Evolutionary conservation across 2,113 vertebrate genomes (phyloP), one percentile per base, ranked within the genome.

Genomic region (Aphelocoma coerulescens): DNA sequence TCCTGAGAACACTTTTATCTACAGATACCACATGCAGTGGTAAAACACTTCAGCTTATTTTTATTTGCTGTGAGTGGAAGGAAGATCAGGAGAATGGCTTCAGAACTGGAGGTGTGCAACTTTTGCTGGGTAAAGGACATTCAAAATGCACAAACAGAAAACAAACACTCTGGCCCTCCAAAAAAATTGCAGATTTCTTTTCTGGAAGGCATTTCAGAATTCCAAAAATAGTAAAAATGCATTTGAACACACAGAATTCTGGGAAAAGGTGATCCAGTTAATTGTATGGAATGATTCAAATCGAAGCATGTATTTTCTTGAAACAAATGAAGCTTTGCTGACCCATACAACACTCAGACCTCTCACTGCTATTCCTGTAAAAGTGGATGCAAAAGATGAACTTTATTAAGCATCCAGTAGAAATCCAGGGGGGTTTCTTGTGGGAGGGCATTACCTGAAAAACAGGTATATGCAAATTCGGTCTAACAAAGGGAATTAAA

Each of bases 401-500:
- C 7, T 61, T 65, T 26, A 9, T 51, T 32, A 22, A 65, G 30
- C 11, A 6, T 35, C 16, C 33, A n/a, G 11, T 3, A 41, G 13
- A 57, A 95, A 77, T 65, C 54, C 63, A 37, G 13, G 28, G 10
- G 6, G 10, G 49, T 68, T 87, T 54, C 9, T 39, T 32, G 10
- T 46, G 69, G 30, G 63, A 79, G 2, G 63, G 3, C 10, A 30
- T 28, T 26, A 33, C 6, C 20, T 43, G 23, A 21, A 57, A 61
- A 55, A 66, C 0, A 57, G 1, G 0, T 22, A 2, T 13, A 19
- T 28, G 6, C 8, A 66, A 30, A 57, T 48, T 30, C 11, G 12
- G 3, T 9, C 7, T 49, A 28, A 62, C 43, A 62, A 30, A 10
- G 8, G n/a, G 69, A 65, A 63, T 17, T 0, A 26, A n/a, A 62